A percentile compares a stretch with the other conserved stretches of the same genome.
phyloP scores from a whole-genome alignment of 2,797 vertebrate species.

The Phrynocephalus guinanensis region DNA sequence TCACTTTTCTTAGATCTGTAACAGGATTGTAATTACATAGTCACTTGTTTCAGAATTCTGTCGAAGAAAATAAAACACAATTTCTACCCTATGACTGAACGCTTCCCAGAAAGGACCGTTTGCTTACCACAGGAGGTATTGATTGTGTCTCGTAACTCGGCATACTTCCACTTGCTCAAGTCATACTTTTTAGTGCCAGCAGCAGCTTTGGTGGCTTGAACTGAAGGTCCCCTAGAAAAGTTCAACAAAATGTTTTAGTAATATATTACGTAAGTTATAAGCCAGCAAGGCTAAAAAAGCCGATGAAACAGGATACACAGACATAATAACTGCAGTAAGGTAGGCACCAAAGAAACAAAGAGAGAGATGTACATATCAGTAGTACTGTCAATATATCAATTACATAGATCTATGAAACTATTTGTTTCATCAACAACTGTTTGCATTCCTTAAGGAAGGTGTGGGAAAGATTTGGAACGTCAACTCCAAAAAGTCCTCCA shows the following conservation, averaged over 20 bases:
- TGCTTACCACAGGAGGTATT: conserved; percentile 98
- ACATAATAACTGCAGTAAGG: background rate
- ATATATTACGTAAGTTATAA: conserved; percentile 28
- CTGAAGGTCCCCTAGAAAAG: conserved; percentile 86
- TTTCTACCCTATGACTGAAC: background rate
- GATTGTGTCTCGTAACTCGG: conserved; percentile 97
- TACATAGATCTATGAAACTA: background rate
- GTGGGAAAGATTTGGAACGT: background rate
- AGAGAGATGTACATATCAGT: background rate
- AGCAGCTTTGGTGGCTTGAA: conserved; percentile 94
- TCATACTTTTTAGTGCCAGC: conserved; percentile 94
- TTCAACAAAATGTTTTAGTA: conserved; percentile 49
- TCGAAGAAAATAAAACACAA: background rate
- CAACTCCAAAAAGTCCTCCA: background rate
- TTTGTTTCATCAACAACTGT: background rate
- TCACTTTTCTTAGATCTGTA: background rate
- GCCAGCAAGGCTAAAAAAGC: background rate
- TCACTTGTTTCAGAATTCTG: conserved; percentile 5
- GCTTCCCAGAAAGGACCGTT: background rate
- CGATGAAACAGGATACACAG: background rate
- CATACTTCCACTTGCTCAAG: conserved; percentile 99
- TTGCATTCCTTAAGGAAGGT: background rate
- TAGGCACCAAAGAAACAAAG: background rate
- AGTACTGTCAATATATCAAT: background rate
- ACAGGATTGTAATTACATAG: background rate